These are phyloP conservation scores for Motacilla tschutschensis DNA, from an alignment of 2,113 vertebrate species.

Conservation along the genomic window DNA sequence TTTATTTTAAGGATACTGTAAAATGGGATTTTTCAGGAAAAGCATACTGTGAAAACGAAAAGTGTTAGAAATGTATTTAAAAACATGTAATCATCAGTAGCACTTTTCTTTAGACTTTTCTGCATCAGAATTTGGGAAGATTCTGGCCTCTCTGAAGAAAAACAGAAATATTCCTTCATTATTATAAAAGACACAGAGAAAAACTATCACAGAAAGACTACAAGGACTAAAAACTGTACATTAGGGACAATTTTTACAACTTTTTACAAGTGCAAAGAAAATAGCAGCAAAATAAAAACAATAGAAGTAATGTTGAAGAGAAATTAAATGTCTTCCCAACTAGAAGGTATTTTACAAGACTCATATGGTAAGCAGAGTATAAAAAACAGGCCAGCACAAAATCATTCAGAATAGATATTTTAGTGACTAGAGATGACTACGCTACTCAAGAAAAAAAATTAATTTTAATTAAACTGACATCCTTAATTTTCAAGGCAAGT, in stretches of 20 bases:
- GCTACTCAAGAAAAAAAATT: not conserved
- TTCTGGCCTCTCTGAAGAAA: not conserved
- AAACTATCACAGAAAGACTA: not conserved
- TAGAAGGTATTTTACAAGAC: not conserved
- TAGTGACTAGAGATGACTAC: not conserved
- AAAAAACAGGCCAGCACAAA: not conserved
- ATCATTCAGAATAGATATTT: not conserved
- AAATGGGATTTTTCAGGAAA: not conserved
- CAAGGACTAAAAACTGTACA: not conserved
- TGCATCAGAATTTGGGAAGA: not conserved
- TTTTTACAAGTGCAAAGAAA: not conserved
- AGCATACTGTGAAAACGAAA: not conserved
- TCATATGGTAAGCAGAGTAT: not conserved
- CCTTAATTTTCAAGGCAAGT: conserved; percentile 8
- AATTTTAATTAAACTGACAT: conserved; percentile 12
- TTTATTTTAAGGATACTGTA: not conserved
- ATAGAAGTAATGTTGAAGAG: not conserved
- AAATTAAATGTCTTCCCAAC: not conserved
- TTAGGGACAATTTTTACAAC: not conserved
- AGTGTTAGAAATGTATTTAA: not conserved
- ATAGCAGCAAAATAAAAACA: not conserved
- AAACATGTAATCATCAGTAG: not conserved
- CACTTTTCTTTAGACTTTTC: not conserved
- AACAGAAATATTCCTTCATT: not conserved
- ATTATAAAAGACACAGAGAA: not conserved